Base-by-base conservation (phyloP, 2,797 vertebrate species). In the Sebastes hubbsi region DNA sequence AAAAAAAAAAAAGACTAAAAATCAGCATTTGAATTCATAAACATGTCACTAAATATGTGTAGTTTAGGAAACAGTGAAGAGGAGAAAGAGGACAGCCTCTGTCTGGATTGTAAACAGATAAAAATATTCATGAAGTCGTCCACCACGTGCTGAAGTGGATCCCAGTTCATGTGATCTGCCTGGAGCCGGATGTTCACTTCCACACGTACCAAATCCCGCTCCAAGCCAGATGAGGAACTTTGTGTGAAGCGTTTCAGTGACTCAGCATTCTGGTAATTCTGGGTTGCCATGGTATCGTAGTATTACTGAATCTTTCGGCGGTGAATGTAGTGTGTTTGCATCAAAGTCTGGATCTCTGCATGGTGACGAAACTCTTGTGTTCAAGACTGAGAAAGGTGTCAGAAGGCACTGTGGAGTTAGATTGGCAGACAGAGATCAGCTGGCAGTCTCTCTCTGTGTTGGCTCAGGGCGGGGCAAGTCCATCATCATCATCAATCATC, bases 381-480 rank as follows among this genome's bases (percentile, higher is more conserved):
- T 82, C 38, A 63, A 63, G 42, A 49, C 68, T 8, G 8, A 68
- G 59, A 60, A 66, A 77, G 62, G 75, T 9, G 5, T 73, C 63
- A 71, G 71, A 88, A 80, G 91, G 91, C 85, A 89, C 90, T 56
- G 81, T 78, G 80, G 88, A 60, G 56, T 89, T 87, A 83, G 83
- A 86, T 77, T 89, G 80, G 83, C 76, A 38, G 82, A 75, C 70
- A 84, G 82, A 85, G 82, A 73, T 81, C 74, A 72, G 85, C 73
- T 65, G 75, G 29, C 52, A 16, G 82, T 70, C 68, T 85, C 72
- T 82, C 60, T 80, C 77, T 69, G 59, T 69, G 64, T 78, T 87
- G 91, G 92, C 91, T 92, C 90, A 92, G 86, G 89, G 78, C 32
- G 78, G 90, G 87, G 88, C 66, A 74, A 76, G 73, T 83, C 82